These are phyloP conservation scores for Drosophila phalerata DNA, from an alignment of 2,888 invertebrate genomes.

Conservation along the genomic window DNA sequence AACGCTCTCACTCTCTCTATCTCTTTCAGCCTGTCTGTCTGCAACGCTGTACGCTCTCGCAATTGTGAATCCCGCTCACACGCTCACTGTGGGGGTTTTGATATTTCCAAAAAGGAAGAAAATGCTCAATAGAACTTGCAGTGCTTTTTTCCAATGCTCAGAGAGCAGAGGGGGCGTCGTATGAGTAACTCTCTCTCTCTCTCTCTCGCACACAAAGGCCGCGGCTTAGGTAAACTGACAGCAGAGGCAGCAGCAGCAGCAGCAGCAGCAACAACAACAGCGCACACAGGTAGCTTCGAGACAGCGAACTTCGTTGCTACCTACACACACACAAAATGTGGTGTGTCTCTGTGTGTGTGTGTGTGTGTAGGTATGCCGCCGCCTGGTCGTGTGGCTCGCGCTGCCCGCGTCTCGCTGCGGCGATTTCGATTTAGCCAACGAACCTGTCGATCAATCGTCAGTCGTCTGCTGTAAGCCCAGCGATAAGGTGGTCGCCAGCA, in stretches of 20 bases:
- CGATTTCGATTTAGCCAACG: slow-evolving; percentile 82
- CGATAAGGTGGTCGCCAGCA: slow-evolving; percentile 75
- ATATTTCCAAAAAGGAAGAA: slow-evolving; percentile 74
- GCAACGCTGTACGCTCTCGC: slow-evolving; percentile 8
- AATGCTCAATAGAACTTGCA: slow-evolving; percentile 54
- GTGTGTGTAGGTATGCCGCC: slow-evolving; percentile 58
- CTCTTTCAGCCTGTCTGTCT: slow-evolving; percentile 42
- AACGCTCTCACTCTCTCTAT: slow-evolving; percentile 26
- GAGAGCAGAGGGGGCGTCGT: slow-evolving; percentile 53
- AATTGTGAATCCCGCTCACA: slow-evolving; percentile 69
- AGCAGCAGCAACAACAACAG: slow-evolving; percentile 23
- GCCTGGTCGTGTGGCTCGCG: slow-evolving; percentile 75
- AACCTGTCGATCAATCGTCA: slow-evolving; percentile 85
- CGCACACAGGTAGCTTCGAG: slow-evolving; percentile 49
- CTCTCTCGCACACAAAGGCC: slow-evolving; percentile 49
- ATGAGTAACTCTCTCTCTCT: slow-evolving; percentile 64
- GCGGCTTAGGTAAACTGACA: slow-evolving; percentile 55
- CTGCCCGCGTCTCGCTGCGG: slow-evolving; percentile 75
- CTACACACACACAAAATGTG: slow-evolving; percentile 29
- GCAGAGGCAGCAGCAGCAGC: slow-evolving; percentile 24
- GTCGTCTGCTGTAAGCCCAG: slow-evolving; percentile 82
- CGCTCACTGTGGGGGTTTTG: slow-evolving; percentile 64
- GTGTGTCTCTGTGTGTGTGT: slow-evolving; percentile 24
- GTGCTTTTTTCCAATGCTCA: slow-evolving; percentile 33
- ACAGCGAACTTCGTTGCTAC: slow-evolving; percentile 52